Percentiles rank a stretch among this genome's conserved stretches.
These are phyloP conservation scores for Drosophila demipolita DNA, from an alignment of 2,888 invertebrate species.

Conservation along the genomic window DNA sequence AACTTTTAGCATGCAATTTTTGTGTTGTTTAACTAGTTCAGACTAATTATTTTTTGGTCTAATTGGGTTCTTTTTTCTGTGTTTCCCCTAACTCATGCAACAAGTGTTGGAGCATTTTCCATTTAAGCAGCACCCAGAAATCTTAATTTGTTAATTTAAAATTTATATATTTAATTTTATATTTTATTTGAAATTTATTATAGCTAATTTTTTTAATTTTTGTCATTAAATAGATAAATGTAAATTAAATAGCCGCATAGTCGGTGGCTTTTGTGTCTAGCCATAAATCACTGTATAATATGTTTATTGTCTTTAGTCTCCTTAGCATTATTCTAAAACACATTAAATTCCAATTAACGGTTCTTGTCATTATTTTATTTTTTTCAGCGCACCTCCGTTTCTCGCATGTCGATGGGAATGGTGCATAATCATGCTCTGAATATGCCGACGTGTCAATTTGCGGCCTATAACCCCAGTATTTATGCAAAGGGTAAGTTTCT, in stretches of 20 bases:
- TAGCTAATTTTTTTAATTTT: too few species aligned
- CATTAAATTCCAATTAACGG: not conserved
- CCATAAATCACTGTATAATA: not conserved
- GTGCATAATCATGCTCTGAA: slow-evolving; percentile 83
- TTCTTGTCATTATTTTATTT: slow-evolving; percentile 2
- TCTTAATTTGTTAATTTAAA: too few species aligned
- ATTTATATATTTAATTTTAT: too few species aligned
- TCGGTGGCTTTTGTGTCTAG: not conserved
- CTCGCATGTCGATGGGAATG: slow-evolving; percentile 85
- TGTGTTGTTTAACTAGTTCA: too few species aligned
- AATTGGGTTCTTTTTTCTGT: too few species aligned
- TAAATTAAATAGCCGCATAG: not conserved
- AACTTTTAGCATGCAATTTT: too few species aligned
- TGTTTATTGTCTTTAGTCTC: not conserved
- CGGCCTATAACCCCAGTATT: slow-evolving; percentile 82
- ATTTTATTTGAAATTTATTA: too few species aligned
- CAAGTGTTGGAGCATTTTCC: too few species aligned
- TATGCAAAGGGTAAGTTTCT: slow-evolving; percentile 82
- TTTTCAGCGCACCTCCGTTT: slow-evolving; percentile 84
- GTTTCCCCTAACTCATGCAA: too few species aligned
- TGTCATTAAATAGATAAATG: too few species aligned
- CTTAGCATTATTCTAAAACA: not conserved
- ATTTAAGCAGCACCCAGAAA: too few species aligned
- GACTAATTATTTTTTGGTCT: too few species aligned
- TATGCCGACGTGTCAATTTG: slow-evolving; percentile 84